phyloP scores from a whole-genome alignment of 2,888 invertebrate genomes.

The Hypselothyrea guttata region DNA sequence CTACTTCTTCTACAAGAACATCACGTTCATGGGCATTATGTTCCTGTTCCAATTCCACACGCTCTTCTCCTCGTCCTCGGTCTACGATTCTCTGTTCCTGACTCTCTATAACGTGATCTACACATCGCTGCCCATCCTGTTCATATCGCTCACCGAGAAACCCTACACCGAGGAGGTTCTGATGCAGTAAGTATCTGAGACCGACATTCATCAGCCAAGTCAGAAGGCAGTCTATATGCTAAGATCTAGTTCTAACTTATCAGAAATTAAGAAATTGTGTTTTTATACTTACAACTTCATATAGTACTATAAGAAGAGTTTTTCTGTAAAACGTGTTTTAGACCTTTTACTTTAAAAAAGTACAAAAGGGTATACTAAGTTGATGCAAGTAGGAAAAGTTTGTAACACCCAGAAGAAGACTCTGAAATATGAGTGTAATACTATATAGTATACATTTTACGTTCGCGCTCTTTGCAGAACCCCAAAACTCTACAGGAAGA shows the following conservation, averaged over 20 bases:
- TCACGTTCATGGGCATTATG: slow-evolving; percentile 87
- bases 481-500: slow-evolving; percentile 87
- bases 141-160: slow-evolving; percentile 90
- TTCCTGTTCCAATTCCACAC: slow-evolving; percentile 84
- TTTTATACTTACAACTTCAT: no score
- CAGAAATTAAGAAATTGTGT: no score
- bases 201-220: neutral
- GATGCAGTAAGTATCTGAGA: slow-evolving; percentile 82
- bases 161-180: slow-evolving; percentile 84
- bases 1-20: slow-evolving; percentile 94
- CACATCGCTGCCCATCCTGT: slow-evolving; percentile 88
- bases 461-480: slow-evolving; percentile 80
- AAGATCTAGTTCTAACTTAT: no score
- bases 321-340: no score
- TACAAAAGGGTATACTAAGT: no score
- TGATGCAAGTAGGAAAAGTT: no score
- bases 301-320: no score
- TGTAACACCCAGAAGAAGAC: no score
- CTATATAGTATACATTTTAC: neutral
- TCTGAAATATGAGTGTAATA: no score
- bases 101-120: slow-evolving; percentile 90
- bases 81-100: slow-evolving; percentile 89
- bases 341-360: no score
- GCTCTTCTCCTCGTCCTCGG: slow-evolving; percentile 85
- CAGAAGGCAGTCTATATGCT: no score